A percentile compares a stretch with the other conserved stretches of the same genome.
Evolutionary conservation across 2,888 invertebrate species (phyloP).

Genomic region (Periphyllus acericola): DNA sequence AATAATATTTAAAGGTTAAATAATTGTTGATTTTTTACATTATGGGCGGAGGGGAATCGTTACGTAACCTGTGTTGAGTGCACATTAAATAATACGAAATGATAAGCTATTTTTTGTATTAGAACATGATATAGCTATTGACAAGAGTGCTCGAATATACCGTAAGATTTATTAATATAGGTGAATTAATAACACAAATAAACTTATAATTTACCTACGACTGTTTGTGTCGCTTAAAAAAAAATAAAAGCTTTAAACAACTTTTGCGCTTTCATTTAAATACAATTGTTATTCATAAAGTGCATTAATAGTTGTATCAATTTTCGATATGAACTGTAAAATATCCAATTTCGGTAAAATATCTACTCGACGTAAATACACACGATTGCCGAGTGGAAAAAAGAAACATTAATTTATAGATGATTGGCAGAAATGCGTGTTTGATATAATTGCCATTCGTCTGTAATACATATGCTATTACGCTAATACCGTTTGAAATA

Average conservation of each 20-base stretch:
- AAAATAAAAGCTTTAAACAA: background rate
- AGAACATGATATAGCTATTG: background rate
- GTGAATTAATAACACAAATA: background rate
- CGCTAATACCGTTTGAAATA: background rate
- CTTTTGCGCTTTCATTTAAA: background rate
- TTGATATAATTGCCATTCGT: background rate
- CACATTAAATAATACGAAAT: background rate
- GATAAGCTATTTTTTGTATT: background rate
- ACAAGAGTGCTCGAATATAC: background rate
- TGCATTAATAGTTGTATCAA: background rate
- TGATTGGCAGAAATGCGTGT: background rate
- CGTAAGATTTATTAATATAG: background rate
- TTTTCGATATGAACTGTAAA: background rate
- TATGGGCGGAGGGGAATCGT: background rate
- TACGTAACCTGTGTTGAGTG: background rate
- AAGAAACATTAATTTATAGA: background rate
- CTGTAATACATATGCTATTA: background rate
- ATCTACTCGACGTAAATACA: background rate
- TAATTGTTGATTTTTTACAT: background rate
- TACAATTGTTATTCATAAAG: background rate
- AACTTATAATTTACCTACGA: background rate
- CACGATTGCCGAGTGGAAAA: background rate
- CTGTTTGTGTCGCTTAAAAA: background rate
- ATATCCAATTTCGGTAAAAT: background rate
- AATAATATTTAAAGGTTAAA: conserved; percentile 12